Evolutionary conservation across 2,797 vertebrate species (phyloP).

Genomic region (Malacoraja senta): DNA sequence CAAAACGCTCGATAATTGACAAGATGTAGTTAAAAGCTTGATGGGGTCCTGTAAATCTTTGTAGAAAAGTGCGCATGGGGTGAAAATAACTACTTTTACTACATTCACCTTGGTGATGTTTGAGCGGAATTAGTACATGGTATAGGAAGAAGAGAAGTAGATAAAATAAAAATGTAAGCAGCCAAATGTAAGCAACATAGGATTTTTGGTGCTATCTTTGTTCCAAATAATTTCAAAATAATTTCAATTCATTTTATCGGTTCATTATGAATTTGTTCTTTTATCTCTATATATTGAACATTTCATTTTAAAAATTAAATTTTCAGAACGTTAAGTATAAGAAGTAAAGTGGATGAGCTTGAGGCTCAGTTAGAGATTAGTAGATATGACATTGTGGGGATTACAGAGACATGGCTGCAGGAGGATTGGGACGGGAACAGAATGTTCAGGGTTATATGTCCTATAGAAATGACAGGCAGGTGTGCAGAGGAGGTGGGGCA

Average conservation of each 20-base stretch:
- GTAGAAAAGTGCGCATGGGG: not conserved
- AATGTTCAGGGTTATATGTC: too few relatives aligned
- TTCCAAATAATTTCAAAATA: not conserved
- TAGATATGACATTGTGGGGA: too few relatives aligned
- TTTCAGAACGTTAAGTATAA: too few relatives aligned
- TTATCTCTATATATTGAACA: not conserved
- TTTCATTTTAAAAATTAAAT: too few relatives aligned
- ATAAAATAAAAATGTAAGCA: not conserved
- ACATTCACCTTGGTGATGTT: not conserved
- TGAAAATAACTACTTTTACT: not conserved
- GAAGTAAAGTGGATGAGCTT: too few relatives aligned
- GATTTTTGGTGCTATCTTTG: not conserved
- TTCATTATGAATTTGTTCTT: not conserved
- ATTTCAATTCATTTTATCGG: not conserved
- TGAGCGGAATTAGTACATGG: not conserved
- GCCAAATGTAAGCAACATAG: not conserved
- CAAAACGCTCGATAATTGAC: not conserved
- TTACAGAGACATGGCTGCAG: too few relatives aligned
- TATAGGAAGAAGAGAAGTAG: not conserved
- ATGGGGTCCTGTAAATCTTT: not conserved
- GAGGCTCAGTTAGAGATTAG: too few relatives aligned
- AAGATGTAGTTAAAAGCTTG: not conserved
- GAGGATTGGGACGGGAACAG: too few relatives aligned
- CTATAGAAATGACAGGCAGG: too few relatives aligned
- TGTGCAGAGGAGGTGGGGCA: too few relatives aligned